Base-by-base conservation (phyloP, 2,797 vertebrate species). In the Tragopan temminckii region DNA sequence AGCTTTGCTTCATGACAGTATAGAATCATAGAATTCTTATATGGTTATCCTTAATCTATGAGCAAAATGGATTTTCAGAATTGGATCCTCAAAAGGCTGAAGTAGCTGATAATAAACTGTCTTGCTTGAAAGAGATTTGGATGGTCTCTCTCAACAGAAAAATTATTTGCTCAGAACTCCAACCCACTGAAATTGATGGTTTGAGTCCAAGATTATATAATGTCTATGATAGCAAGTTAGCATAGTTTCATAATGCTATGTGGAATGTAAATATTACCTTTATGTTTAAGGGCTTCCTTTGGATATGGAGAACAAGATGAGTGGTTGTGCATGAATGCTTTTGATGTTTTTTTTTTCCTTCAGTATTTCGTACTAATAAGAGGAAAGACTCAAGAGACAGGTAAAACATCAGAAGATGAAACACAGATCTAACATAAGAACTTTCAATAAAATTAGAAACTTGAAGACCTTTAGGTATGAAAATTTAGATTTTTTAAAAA, bases 21-120 rank as follows among this genome's bases (percentile, higher is more conserved):
- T 31, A 29, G 16, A 53, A 31, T 53, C 52, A 53, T 53, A 53
- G 52, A 53, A 53, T 53, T 31, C 29, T 53, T 31, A 11, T 53
- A 53, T 53, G 27, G 52, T 31, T 53, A n/a, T 55, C 45, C 57
- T 79, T 79, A 77, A 82, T 94, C 50, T 80, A 18, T 57, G 59
- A 86, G 62, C 43, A 91, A 81, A 89, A 94, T 87, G 1, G 14
- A 91, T 95, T 93, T 91, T 89, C 71, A 61, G 20, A 87, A 64
- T 93, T 85, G 85, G 53, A 50, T 75, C 62, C 48, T 9, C 50
- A 68, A 63, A 78, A 74, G 43, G 64, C 23, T 68, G 64, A 89
- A 84, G 83, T 93, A 80, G 43, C 38, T 74, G 50, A 68, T 76
- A 83, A 75, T 76, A 75, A 90, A 83, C 76, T 57, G 69, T 36